These are phyloP conservation scores for Drosophila fulvimacula DNA, from an alignment of 2,888 invertebrate species.

Conservation along the genomic window DNA sequence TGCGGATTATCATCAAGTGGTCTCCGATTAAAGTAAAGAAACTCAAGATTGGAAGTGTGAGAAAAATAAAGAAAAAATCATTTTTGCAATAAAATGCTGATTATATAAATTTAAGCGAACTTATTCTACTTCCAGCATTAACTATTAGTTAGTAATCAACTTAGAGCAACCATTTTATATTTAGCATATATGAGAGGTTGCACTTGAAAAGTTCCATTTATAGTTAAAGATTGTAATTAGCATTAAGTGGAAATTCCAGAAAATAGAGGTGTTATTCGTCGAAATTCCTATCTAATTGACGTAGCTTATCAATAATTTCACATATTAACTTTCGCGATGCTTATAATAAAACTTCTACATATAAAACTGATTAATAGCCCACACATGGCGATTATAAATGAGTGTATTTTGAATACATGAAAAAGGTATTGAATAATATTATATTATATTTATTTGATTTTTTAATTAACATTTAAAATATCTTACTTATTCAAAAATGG, in stretches of 20 bases:
- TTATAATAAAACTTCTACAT: not conserved
- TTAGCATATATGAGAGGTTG: not conserved
- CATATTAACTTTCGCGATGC: not conserved
- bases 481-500: no score
- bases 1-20: constrained; percentile 31
- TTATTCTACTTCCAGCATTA: not conserved
- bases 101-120: not conserved
- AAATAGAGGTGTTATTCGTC: not conserved
- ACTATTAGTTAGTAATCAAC: not conserved
- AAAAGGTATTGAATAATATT: no score
- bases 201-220: not conserved
- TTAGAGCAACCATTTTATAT: not conserved
- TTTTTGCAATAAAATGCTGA: constrained; percentile 1
- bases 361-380: constrained; percentile 2
- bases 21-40: constrained; percentile 11
- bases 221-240: not conserved
- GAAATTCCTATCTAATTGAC: constrained; percentile 17
- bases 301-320: not conserved
- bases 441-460: no score
- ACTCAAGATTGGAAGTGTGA: constrained; percentile 19
- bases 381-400: not conserved
- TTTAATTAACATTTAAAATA: no score
- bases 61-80: not conserved
- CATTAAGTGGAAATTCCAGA: not conserved
- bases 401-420: no score